Base-by-base conservation (phyloP, 2,113 vertebrate genomes). In the Argyrosomus japonicus region DNA sequence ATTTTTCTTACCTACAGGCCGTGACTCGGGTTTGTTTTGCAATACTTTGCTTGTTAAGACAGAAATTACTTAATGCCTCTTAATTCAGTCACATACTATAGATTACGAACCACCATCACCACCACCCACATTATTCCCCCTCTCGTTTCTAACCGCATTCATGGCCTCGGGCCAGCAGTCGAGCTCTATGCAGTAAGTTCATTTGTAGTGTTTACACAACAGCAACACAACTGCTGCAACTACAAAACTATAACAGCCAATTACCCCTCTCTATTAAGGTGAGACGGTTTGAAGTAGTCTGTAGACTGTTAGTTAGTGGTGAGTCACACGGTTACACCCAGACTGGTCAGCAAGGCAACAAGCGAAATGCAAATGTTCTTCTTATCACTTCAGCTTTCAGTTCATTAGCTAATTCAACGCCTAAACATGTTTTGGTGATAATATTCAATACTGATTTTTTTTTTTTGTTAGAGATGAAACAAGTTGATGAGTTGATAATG, bases 171-270 rank as follows among this genome's bases (percentile, higher is more conserved):
- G 87, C 40, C 53, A 58, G 62, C 10, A 21, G 32, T 78, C 61
- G 58, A 77, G 75, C 62, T 40, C 58, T 15, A 27, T 65, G 45
- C 60, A 40, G 0, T 67, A 43, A 72, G 68, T 68, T 81, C 48
- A 70, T 72, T 56, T 65, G n/a, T 21, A 6, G 57, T 91, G 89
- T 94, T 93, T 88, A 92, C 92, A 93, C 79, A 93, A 93, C 91
- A 92, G 58, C 73, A 27, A 58, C 65, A 90, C 77, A 87, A 89
- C 73, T 83, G 87, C 77, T 77, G 75, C 77, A 25, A 9, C 58
- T 48, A 29, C 68, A 64, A 74, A 57, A 50, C 51, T 54, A 72
- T 43, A 60, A 29, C 56, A 29, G 75, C 45, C 85, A 87, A 91
- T 90, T 79, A 85, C 48, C 62, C 3, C 19, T 57, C 32, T 48